Evolutionary conservation across 2,113 vertebrate species (phyloP), one percentile per base, ranked within the genome.

Genomic region (Amphiprion percula): DNA sequence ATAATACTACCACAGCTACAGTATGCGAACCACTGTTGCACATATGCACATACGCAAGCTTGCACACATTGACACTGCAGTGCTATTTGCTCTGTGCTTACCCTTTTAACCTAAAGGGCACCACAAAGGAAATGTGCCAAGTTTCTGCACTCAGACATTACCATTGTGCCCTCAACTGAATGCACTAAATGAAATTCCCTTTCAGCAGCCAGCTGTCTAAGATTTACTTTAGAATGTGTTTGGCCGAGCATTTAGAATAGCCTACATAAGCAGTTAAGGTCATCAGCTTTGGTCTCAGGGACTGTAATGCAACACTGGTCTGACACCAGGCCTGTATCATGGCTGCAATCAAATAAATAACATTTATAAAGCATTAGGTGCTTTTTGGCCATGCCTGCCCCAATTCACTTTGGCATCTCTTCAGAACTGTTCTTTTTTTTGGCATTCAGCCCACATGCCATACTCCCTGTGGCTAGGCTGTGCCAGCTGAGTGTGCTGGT

Each of bases 291-390:
- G 84, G 79, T 82, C 83, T 82, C 80, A 77, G 79, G 78, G 72
- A 79, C 60, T 85, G 90, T 87, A 93, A 93, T 28, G 44, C 15
- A 80, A 91, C 61, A 65, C 84, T 44, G 75, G 63, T 67, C 77
- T 67, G 82, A 61, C 71, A 79, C 87, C 63, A 30, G 69, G 75
- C 61, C 44, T 24, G 69, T 89, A 90, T 91, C 86, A 68, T 77
- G 71, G 53, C 90, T 82, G 80, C 90, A 83, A 92, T 94, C 89
- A 84, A 86, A 87, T 87, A 87, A 93, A 93, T 93, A 93, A 90
- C 92, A 91, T 94, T 91, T 92, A 90, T 89, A 93, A 91, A 91
- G 85, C 90, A 90, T 93, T 92, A 87, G 84, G 79, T 91, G 85
- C 84, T 89, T 89, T 92, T 90, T 90, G 83, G 79, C 84, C 78